A percentile compares a stretch with the other conserved stretches of the same genome.
Evolutionary conservation across 2,888 invertebrate genomes (phyloP).

Genomic region (Tinea semifulvella): DNA sequence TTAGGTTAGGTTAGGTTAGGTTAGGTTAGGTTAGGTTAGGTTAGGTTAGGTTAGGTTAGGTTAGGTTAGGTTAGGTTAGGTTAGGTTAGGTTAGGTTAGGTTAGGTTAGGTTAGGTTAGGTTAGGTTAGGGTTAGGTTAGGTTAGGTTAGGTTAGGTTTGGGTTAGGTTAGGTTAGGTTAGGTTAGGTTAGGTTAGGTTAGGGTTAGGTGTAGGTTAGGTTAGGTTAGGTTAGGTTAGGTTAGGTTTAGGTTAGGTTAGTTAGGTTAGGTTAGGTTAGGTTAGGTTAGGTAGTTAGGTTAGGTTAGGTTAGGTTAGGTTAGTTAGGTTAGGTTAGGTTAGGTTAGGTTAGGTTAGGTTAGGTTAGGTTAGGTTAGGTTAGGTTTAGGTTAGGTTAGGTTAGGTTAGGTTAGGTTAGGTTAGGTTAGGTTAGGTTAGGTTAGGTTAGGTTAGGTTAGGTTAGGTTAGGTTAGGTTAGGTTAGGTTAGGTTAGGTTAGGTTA

Average conservation of each 20-base stretch:
- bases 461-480: conserved; percentile 17
- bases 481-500: conserved; percentile 17
- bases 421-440: conserved; percentile 14
- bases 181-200: conserved; percentile 12
- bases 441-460: conserved; percentile 14
- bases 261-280: conserved; percentile 12
- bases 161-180: conserved; percentile 14
- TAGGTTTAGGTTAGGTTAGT: conserved; percentile 4
- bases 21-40: conserved; percentile 20
- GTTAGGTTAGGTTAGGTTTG: conserved; percentile 14
- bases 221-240: conserved; percentile 12
- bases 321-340: conserved; percentile 12
- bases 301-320: conserved; percentile 12
- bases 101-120: conserved; percentile 19
- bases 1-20: conserved; percentile 20
- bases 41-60: conserved; percentile 20
- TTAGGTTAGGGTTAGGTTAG: conserved; percentile 15
- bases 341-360: conserved; percentile 3
- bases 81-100: conserved; percentile 19
- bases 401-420: conserved; percentile 14
- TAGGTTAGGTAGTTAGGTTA: conserved; percentile 12
- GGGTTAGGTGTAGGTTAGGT: conserved; percentile 12
- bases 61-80: conserved; percentile 20
- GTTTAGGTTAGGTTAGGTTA: conserved; percentile 14
- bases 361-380: background rate